Evolutionary conservation across 2,888 invertebrate genomes (phyloP), one percentile per base, ranked within the genome.

Genomic region (Chrysolina oricalcia): DNA sequence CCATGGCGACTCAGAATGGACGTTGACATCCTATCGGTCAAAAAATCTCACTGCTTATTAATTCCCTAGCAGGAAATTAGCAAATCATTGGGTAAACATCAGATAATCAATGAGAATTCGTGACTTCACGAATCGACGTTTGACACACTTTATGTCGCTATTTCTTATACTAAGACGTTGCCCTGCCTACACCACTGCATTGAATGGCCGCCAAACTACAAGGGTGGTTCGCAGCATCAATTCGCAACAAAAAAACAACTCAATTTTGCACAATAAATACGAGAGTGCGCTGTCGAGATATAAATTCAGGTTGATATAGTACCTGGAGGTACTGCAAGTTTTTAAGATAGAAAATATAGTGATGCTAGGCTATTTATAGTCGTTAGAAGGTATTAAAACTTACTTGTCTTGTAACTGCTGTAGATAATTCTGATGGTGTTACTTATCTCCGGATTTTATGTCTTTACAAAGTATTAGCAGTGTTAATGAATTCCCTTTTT

Each of bases 301-400:
- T 50, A 50, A 50, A 50, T 50, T 17, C 50, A 50, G 50, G 50
- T 50, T 50, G 50, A 50, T 50, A 5, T n/a, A 27, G 27, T 59
- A 27, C 59, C 59, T 23, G 6, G 15, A 17, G 59, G 59, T 23
- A 59, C 13, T 59, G 35, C 27, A 35, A 59, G 17, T 59, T 27
- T 11, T 13, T 23, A 23, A 35, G 59, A 59, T 59, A 35, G 27
- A 43, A 67, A 48, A 67, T 67, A 19, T 66, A 23, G 46, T 67
- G 50, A 67, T 67, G 50, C 35, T 27, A 48, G 13, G 27, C 67
- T 67, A 67, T 67, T 67, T 67, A 50, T 67, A 67, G 35, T 35
- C 50, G 67, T 43, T 50, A 27, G 10, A 17, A 13, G 35, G n/a
- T 35, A 48, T 15, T 50, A 48, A 67, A 67, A 67, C 35, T 67